Conservation (phyloP, 1,140 invertebrate genomes). For the Cydia fagiglandana region DNA sequence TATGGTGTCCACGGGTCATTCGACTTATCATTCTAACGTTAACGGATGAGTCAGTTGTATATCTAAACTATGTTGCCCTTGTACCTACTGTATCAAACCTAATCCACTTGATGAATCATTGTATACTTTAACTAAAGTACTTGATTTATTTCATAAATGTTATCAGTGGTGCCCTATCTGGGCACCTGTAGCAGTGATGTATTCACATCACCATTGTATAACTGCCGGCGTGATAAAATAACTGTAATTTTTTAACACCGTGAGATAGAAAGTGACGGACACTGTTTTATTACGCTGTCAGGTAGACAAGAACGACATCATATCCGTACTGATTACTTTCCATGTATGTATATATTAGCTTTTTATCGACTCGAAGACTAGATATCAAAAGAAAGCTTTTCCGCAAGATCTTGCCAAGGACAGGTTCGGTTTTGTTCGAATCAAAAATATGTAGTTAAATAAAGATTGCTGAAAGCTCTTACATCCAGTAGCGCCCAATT, state of each 20-base stretch:
- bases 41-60: background rate
- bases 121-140: background rate
- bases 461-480: too few species aligned
- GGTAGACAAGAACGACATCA: too few species aligned
- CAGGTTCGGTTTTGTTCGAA: too few species aligned
- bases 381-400: background rate
- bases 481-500: too few species aligned
- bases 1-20: background rate
- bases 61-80: conserved; percentile 2
- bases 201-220: background rate
- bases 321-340: conserved; percentile 1
- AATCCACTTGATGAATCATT: conserved; percentile 3
- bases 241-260: too few species aligned
- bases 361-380: background rate
- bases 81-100: background rate
- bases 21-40: background rate
- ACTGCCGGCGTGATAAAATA: too few species aligned
- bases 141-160: background rate
- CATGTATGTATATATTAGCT: background rate
- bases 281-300: too few species aligned
- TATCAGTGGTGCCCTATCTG: background rate
- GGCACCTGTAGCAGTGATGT: too few species aligned
- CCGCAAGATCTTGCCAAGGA: too few species aligned
- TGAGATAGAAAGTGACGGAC: too few species aligned
- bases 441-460: too few species aligned